These are phyloP conservation scores for Brachyhypopomus gauderio DNA, from an alignment of 2,113 vertebrate genomes.

Conservation along the genomic window DNA sequence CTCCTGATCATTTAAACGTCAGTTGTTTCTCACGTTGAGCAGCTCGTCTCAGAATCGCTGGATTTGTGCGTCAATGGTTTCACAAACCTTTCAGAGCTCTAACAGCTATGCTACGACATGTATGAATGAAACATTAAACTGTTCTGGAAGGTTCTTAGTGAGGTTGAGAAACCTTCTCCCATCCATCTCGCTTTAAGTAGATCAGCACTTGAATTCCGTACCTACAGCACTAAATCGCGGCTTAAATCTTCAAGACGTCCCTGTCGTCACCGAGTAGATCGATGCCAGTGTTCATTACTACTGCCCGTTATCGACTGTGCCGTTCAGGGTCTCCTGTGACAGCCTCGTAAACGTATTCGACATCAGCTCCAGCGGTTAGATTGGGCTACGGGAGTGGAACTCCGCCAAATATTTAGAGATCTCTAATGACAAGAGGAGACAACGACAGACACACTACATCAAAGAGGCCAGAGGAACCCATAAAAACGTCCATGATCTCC, in stretches of 20 bases:
- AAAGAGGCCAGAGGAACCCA: slow-evolving; percentile 66
- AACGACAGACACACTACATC: slow-evolving; percentile 72
- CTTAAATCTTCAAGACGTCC: background rate
- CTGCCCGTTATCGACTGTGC: slow-evolving; percentile 13
- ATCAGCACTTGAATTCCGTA: background rate
- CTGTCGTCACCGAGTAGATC: background rate
- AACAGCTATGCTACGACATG: background rate
- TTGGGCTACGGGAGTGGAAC: slow-evolving; percentile 38
- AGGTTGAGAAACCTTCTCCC: background rate
- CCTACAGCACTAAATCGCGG: background rate
- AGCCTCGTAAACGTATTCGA: slow-evolving; percentile 31
- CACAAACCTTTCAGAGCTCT: slow-evolving; percentile 1
- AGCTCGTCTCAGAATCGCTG: background rate
- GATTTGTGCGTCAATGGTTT: slow-evolving; percentile 9
- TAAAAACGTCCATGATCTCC: slow-evolving; percentile 59
- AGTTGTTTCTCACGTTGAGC: too few relatives aligned
- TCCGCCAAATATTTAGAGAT: slow-evolving; percentile 56
- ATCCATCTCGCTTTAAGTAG: background rate
- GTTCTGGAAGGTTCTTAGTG: background rate
- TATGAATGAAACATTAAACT: background rate
- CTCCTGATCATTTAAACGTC: too few relatives aligned
- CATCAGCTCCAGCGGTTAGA: slow-evolving; percentile 37
- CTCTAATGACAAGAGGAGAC: slow-evolving; percentile 63
- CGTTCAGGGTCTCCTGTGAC: slow-evolving; percentile 36
- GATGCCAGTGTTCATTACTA: slow-evolving; percentile 28